Conservation (phyloP, 2,113 vertebrate species). For the Oostethus manadensis region DNA sequence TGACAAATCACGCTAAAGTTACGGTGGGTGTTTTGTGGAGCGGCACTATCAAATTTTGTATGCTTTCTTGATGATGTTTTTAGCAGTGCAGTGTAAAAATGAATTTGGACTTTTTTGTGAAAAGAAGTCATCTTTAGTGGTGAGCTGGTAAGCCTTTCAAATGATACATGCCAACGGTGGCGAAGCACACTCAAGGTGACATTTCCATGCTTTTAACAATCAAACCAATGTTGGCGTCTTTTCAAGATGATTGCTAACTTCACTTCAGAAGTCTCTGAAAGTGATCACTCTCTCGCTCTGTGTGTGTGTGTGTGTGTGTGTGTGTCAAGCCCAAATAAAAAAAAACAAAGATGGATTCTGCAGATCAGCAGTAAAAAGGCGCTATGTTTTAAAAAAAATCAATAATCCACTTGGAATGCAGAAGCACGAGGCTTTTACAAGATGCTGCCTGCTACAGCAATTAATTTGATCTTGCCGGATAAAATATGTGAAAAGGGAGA, state of each 20-base stretch:
- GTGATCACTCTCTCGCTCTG: conserved; percentile 8
- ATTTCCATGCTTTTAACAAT: conserved; percentile 53
- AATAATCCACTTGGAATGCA: conserved; percentile 25
- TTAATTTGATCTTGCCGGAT: neutral
- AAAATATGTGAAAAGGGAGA: neutral
- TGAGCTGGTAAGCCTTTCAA: neutral
- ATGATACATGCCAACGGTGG: neutral
- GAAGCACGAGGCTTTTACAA: neutral
- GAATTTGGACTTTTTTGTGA: neutral
- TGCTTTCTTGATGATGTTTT: too few species aligned
- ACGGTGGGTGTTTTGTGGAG: too few species aligned
- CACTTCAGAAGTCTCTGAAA: conserved; percentile 56
- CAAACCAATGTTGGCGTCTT: conserved; percentile 44
- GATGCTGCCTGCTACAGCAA: neutral
- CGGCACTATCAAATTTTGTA: too few species aligned
- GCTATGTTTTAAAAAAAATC: conserved; percentile 25
- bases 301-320: too few species aligned
- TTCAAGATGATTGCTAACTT: conserved; percentile 58
- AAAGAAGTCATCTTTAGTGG: neutral
- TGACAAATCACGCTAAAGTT: too few species aligned
- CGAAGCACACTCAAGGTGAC: conserved; percentile 36
- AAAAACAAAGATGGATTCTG: neutral
- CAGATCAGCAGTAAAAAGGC: conserved; percentile 34
- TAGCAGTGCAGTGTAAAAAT: too few species aligned
- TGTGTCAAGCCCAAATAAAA: conserved; percentile 10